These are phyloP conservation scores for Equus przewalskii DNA, from an alignment of 2,113 vertebrate genomes.

Conservation along the genomic window DNA sequence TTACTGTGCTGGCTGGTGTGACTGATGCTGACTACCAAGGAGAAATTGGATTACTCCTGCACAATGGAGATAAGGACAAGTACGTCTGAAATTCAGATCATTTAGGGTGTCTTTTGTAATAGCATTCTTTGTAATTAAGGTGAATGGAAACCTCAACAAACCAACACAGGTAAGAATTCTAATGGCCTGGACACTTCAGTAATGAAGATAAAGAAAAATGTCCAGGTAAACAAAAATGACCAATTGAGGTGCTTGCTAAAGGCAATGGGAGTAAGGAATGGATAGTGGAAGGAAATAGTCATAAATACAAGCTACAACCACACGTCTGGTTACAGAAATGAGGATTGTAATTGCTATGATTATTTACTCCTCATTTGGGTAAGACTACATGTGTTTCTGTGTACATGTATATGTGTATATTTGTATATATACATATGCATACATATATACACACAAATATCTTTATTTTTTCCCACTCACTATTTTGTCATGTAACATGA, in stretches of 20 bases:
- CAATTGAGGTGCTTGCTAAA: not conserved
- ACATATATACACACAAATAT: too few relatives aligned
- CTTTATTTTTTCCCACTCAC: not conserved
- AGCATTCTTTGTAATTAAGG: too few relatives aligned
- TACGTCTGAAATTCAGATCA: not conserved
- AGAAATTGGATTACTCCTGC: not conserved
- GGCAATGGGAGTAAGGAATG: not conserved
- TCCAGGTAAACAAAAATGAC: not conserved
- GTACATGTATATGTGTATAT: not conserved
- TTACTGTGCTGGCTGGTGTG: not conserved
- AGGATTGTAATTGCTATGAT: not conserved
- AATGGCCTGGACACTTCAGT: not conserved
- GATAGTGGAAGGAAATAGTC: not conserved
- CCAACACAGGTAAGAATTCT: not conserved
- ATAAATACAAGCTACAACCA: not conserved
- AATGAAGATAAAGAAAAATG: not conserved
- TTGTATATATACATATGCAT: not conserved
- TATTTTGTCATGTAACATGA: not conserved
- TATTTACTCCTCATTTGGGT: not conserved
- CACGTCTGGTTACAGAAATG: not conserved
- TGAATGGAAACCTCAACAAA: too few relatives aligned
- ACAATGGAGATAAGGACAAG: not conserved
- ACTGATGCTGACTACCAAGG: not conserved
- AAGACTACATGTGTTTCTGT: not conserved
- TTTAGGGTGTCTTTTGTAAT: not conserved